Conservation (phyloP, 2,113 vertebrate species). For the Cervus canadensis region DNA sequence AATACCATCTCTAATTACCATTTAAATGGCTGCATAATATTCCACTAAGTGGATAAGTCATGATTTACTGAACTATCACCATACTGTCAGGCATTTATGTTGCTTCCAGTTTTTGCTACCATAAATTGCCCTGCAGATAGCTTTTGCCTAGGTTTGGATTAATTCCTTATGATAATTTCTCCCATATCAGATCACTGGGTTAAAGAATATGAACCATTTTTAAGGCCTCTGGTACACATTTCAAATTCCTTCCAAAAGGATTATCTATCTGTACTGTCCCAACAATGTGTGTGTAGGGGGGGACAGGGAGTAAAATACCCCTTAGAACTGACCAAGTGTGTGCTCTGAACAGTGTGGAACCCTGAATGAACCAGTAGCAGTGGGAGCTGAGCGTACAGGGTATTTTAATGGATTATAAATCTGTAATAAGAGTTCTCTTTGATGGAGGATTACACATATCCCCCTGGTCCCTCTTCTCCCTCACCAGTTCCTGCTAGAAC, state of each 20-base stretch:
- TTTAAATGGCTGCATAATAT: conserved; percentile 61
- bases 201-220: background rate
- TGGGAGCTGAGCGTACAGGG: background rate
- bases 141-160: background rate
- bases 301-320: background rate
- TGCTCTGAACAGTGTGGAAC: background rate
- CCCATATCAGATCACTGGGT: background rate
- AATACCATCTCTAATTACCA: conserved; percentile 26
- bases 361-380: background rate
- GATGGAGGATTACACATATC: background rate
- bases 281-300: background rate
- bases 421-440: background rate
- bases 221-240: background rate
- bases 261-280: background rate
- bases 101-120: conserved; percentile 37
- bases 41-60: conserved; percentile 21
- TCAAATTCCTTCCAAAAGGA: background rate
- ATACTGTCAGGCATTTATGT: background rate
- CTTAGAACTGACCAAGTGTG: background rate
- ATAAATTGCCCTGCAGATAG: background rate
- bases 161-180: conserved; percentile 30
- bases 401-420: background rate
- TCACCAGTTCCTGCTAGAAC: background rate
- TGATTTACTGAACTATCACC: conserved; percentile 36
- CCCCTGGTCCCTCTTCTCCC: background rate